Conservation (phyloP, 2,113 vertebrate species). For the Symphodus melops region DNA sequence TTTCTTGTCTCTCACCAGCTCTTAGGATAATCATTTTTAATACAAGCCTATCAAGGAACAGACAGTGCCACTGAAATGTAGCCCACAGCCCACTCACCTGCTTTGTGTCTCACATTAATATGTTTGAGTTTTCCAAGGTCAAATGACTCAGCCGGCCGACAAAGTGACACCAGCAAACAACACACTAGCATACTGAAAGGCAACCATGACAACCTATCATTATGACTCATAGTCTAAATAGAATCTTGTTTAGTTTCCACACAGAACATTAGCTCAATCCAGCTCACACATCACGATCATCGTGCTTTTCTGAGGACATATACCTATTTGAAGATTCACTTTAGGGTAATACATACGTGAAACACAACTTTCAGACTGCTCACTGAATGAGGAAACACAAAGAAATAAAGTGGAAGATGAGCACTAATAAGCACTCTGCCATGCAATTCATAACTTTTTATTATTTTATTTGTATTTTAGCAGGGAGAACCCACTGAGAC, state of each 20-base stretch:
- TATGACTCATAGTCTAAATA: slow-evolving; percentile 22
- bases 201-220: slow-evolving; percentile 56
- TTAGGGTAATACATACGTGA: background rate
- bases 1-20: slow-evolving; percentile 16
- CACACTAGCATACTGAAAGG: slow-evolving; percentile 27
- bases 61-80: slow-evolving; percentile 35
- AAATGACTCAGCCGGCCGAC: slow-evolving; percentile 56
- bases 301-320: background rate
- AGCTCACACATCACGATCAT: background rate
- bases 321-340: background rate
- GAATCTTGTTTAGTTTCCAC: slow-evolving; percentile 6
- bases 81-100: slow-evolving; percentile 67
- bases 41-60: slow-evolving; percentile 56
- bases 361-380: background rate
- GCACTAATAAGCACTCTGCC: too few species aligned
- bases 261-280: background rate
- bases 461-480: too few species aligned
- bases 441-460: too few species aligned
- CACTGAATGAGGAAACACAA: background rate
- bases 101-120: slow-evolving; percentile 49
- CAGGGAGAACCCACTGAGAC: too few species aligned
- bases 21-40: slow-evolving; percentile 50
- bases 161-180: slow-evolving; percentile 31
- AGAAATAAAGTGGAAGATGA: background rate
- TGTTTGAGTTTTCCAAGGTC: slow-evolving; percentile 62